Evolutionary conservation across 2,113 vertebrate species (phyloP), one percentile per base, ranked within the genome.

Genomic region (Harpagus bidentatus): DNA sequence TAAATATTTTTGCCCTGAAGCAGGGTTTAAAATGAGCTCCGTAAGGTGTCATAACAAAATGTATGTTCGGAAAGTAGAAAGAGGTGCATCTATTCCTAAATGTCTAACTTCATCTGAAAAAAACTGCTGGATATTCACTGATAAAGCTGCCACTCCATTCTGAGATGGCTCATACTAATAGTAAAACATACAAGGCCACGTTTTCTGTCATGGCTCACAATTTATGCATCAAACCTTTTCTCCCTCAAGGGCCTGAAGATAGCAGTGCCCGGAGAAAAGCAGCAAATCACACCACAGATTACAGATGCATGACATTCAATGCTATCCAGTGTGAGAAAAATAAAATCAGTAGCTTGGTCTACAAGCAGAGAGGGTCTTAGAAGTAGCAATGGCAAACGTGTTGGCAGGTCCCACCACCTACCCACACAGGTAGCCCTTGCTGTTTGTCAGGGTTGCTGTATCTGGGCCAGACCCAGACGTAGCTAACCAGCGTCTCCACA

Each of bases 1-100:
- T 98, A 97, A 98, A 97, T 97, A 98, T 97, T 96, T 98, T 97
- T 98, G 97, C 97, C 97, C 98, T 92, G 97, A 92, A 98, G 98
- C 97, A 73, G 91, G 69, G 89, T 98, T 97, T 97, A 95, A 96
- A 98, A 97, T 97, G 96, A 97, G 92, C 74, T 95, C 94, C 17
- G 21, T 93, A 96, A 87, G 45, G 94, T 95, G 87, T 93, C 96
- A 95, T 95, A 96, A 93, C 91, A 86, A 96, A 97, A 96, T 94
- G 67, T 73, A 79, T 65, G 91, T 91, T 96, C 90, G 71, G 94
- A 95, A 96, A 96, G 94, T 26, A 89, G 90, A 95, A 98, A 93
- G 91, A 83, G 89, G 92, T 92, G 77, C 91, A 98, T 84, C 91
- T 69, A 93, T 45, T 95, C 90, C 83, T 95, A 96, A 97, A 95